Conservation (phyloP, 2,113 vertebrate genomes). For the Limnothrissa miodon region DNA sequence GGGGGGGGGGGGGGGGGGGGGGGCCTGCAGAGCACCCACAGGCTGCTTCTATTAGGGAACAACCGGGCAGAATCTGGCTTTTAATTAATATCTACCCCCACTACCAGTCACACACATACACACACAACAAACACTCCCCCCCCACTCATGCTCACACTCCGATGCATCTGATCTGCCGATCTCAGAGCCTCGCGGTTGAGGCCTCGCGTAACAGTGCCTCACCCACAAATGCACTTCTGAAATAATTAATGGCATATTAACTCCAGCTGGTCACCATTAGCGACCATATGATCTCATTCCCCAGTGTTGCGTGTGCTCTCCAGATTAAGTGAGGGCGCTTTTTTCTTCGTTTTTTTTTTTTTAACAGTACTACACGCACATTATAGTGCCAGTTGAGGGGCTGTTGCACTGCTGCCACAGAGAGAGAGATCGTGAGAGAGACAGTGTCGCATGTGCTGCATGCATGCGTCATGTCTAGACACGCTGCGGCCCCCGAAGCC, state of each 20-base stretch:
- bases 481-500: neutral
- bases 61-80: neutral
- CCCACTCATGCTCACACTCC: neutral
- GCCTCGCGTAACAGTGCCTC: neutral
- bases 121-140: neutral
- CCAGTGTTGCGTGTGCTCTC: slow-evolving; percentile 15
- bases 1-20: neutral
- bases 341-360: too few species aligned
- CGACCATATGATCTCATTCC: slow-evolving; percentile 36
- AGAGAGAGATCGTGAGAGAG: slow-evolving; percentile 16
- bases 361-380: too few species aligned
- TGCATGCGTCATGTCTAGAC: slow-evolving; percentile 6
- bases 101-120: neutral
- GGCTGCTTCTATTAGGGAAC: slow-evolving; percentile 6
- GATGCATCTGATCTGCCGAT: neutral
- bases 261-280: slow-evolving; percentile 47
- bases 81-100: neutral
- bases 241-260: slow-evolving; percentile 51
- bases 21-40: neutral
- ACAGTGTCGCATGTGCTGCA: neutral
- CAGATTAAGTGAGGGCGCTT: neutral
- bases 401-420: slow-evolving; percentile 13
- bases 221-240: slow-evolving; percentile 23
- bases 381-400: neutral
- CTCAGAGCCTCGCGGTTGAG: neutral